Conservation (phyloP, 2,888 invertebrate genomes). For the Troilus luridus region DNA sequence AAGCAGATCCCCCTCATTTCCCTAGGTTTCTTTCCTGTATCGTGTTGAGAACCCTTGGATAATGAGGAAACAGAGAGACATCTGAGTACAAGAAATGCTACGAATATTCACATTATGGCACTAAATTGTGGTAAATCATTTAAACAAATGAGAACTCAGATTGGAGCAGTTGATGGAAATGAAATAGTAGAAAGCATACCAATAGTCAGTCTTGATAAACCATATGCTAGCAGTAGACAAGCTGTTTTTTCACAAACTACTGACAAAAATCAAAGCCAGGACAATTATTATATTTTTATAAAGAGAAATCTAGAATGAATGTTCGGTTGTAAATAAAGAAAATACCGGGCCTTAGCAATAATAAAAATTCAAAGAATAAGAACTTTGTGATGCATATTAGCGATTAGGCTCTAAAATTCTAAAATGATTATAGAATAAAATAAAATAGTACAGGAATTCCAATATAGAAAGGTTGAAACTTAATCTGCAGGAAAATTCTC, state of each 20-base stretch:
- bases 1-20: not conserved
- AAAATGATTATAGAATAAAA: not conserved
- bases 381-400: not conserved
- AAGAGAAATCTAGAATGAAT: not conserved
- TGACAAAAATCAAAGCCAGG: not conserved
- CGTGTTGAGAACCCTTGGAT: not conserved
- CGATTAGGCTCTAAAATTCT: not conserved
- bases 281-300: not conserved
- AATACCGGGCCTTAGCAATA: not conserved
- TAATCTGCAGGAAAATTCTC: too few species aligned
- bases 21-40: not conserved
- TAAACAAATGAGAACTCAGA: too few species aligned
- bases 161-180: too few species aligned
- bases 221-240: not conserved
- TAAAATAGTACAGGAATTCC: not conserved
- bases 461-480: too few species aligned
- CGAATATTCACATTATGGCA: too few species aligned
- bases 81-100: too few species aligned
- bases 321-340: not conserved
- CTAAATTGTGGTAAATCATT: too few species aligned
- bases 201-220: too few species aligned
- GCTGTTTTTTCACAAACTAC: not conserved
- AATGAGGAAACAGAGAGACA: too few species aligned
- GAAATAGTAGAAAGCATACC: too few species aligned
- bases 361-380: not conserved